These are phyloP conservation scores for Bellardia pandia DNA, from an alignment of 2,888 invertebrate genomes.

Conservation along the genomic window DNA sequence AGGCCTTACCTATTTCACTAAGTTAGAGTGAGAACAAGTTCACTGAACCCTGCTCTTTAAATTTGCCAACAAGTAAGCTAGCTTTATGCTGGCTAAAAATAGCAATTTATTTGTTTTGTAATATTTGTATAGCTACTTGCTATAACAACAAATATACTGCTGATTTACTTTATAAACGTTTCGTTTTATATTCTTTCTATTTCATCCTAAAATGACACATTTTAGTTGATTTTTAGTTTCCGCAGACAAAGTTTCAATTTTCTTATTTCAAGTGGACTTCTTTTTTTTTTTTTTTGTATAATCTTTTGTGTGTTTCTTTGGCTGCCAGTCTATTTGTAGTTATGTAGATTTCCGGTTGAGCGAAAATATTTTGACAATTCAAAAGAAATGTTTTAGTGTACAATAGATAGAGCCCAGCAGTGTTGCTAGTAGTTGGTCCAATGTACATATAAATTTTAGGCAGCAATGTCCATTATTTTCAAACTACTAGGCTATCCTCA, in stretches of 20 bases:
- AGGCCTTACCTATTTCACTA: no score
- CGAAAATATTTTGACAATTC: conserved; percentile 44
- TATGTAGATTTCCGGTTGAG: conserved; percentile 20
- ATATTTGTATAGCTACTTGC: neutral
- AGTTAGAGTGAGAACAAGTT: no score
- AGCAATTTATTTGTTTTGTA: neutral
- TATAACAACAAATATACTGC: neutral
- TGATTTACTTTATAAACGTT: neutral
- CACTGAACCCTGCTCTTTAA: no score
- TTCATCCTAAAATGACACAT: conserved; percentile 26
- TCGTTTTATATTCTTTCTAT: neutral
- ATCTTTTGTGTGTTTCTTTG: neutral
- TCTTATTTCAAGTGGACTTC: conserved; percentile 41
- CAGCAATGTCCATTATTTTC: no score
- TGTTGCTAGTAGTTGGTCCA: no score
- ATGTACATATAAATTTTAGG: no score
- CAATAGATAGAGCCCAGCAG: no score
- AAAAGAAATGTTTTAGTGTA: no score
- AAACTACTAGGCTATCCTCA: no score
- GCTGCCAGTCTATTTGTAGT: conserved; percentile 11
- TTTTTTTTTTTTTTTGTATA: neutral
- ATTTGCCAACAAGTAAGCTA: no score
- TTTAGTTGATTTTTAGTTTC: conserved; percentile 9
- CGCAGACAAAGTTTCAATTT: conserved; percentile 58
- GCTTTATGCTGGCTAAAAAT: no score